Base-by-base conservation (phyloP, 37 sponge, comb jelly and placozoan genomes). In the Ianthella basta region DNA sequence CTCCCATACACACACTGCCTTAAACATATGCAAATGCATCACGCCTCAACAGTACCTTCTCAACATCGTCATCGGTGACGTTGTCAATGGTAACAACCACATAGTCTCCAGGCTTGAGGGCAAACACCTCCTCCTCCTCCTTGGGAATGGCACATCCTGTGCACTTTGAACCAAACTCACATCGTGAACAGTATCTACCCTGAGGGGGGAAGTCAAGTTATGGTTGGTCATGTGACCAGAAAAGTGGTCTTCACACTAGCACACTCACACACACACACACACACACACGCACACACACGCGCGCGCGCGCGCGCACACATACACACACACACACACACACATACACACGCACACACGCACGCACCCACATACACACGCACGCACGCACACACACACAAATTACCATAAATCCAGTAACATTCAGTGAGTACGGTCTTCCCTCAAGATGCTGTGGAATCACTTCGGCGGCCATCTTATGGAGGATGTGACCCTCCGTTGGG, bases 101-200 rank as follows among this genome's bases (percentile, higher is more conserved):
- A 74, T 79, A 74, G 84, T 91, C 91, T 19, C 91, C 91, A 13
- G 91, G 91, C 57, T 87, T 87, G 59, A 91, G 85, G 44, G 65
- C 16, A 66, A 80, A 39, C 13, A 44, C 12, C 16, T 72, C 80
- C 6, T 35, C 32, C 63, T 19, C 55, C 1, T 27, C 74, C 19
- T 44, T 38, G 16, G 87, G 33, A 2, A 91, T 63, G 25, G 80
- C 55, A 84, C 91, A 91, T 0, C 91, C 91, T 41, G n/a, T 39
- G 50, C 91, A 91, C n/a, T 70, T 50, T 0, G 79, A 59, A 15
- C 65, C 33, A 54, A 79, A 91, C 41, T 61, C 32, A 87, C 91
- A 91, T 23, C 91, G 80, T 15, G 91, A 91, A 56, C 91, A 91
- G 69, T 81, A 84, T 3, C 81, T 18, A 33, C 88, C 91, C 91